phyloP scores from a whole-genome alignment of 2,113 vertebrate species.

The Paratilapia polleni region DNA sequence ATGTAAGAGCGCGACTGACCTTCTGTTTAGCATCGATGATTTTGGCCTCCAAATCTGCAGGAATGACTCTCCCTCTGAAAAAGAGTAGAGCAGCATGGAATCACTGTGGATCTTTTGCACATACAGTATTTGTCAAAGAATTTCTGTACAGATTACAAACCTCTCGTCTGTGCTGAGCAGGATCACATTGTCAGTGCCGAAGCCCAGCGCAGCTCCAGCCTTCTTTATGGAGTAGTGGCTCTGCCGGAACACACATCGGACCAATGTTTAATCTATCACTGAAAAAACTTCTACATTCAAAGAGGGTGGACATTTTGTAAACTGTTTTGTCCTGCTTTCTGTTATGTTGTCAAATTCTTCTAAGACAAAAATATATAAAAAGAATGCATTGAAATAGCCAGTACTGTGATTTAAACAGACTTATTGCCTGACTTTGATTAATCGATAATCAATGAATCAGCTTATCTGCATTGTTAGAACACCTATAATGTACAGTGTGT shows the following conservation, averaged over 20 bases:
- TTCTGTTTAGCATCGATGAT: slow-evolving; percentile 95
- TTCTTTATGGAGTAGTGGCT: slow-evolving; percentile 99
- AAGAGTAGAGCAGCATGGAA: slow-evolving; percentile 16
- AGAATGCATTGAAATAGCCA: slow-evolving; percentile 3
- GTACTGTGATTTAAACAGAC: slow-evolving; percentile 17
- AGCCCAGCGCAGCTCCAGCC: slow-evolving; percentile 94
- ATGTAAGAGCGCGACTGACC: slow-evolving; percentile 73
- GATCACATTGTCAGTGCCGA: slow-evolving; percentile 96
- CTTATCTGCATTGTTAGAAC: slow-evolving; percentile 18
- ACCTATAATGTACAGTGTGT: not conserved
- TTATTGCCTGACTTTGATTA: slow-evolving; percentile 8
- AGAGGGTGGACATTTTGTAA: not conserved
- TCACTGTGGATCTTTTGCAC: not conserved
- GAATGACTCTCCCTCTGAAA: slow-evolving; percentile 96
- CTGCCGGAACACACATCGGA: slow-evolving; percentile 76
- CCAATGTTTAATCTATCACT: not conserved
- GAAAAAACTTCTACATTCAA: not conserved
- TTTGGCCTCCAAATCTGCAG: slow-evolving; percentile 96
- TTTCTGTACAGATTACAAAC: slow-evolving; percentile 66
- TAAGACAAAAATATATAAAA: slow-evolving; percentile 13
- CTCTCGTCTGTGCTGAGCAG: slow-evolving; percentile 96
- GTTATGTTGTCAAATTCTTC: slow-evolving; percentile 10
- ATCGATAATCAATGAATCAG: slow-evolving; percentile 29
- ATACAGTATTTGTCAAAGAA: not conserved
- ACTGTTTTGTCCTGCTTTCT: not conserved